Evolutionary conservation across 1,140 invertebrate species (phyloP), one percentile per base, ranked within the genome.

Genomic region (Penaeus indicus): DNA sequence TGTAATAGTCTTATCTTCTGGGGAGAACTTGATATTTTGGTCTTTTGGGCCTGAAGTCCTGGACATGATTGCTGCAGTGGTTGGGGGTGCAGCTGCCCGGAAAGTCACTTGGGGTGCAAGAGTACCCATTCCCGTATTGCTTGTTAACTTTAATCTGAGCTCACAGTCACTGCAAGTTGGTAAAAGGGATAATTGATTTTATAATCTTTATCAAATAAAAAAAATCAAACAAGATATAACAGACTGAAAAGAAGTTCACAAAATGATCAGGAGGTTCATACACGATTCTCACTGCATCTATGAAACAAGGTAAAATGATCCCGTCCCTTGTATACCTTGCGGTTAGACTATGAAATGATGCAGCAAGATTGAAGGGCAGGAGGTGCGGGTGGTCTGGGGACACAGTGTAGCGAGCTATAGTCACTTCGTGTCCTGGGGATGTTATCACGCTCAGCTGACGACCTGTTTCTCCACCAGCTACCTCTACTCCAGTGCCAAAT

Each of bases 51-150:
- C 87, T 5, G 80, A 84, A 16, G 87, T 88, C 60, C 72, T 72
- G 16, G 87, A 88, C 87, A 88, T 88, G 7, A 88, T 38, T 19
- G 87, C 69, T 63, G 87, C 87, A 19, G 87, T 88, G 60, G 81
- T 84, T 19, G 80, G 60, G 21, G 87, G 87, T 1, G 87, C 82
- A 84, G 62, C 60, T 47, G 82, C 60, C 19, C 63, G 69, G 61
- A 88, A 84, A 25, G 87, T 84, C 32, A 88, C 87, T 22, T 84
- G 67, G 7, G 87, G 87, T 1, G 87, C 27, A 27, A 88, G 69
- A 2, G 87, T 88, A 21, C 81, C 87, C 80, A 88, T 84, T 78
- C 87, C 87, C 47, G 87, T 88, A 69, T 88, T 88, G 72, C 87
- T 88, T 18, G 75, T 64, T 32, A 88, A 77, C 61, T 88, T 88